Conservation (phyloP, 2,888 invertebrate species). For the Mantis religiosa region DNA sequence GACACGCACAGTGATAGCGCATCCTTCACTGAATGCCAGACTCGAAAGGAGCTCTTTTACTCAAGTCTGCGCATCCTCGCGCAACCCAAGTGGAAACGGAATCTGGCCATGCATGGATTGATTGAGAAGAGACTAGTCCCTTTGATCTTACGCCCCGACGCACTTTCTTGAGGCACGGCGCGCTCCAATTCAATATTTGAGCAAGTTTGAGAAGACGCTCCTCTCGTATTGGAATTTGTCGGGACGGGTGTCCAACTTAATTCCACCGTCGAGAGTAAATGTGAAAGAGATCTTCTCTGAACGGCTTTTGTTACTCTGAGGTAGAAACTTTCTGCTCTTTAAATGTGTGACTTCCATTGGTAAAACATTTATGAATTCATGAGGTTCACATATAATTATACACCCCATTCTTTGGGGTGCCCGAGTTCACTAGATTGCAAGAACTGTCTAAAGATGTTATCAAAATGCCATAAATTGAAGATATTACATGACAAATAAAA, state of each 20-base stretch:
- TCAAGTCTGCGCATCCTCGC: background rate
- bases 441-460: too few species aligned
- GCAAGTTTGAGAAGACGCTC: conserved; percentile 1
- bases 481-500: too few species aligned
- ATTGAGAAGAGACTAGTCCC: conserved; percentile 8
- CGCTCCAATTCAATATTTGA: conserved; percentile 25
- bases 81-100: conserved; percentile 21
- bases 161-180: conserved; percentile 14
- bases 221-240: background rate
- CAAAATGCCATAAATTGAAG: too few species aligned
- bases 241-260: background rate
- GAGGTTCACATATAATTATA: background rate
- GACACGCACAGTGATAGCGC: background rate
- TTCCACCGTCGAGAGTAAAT: background rate
- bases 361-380: background rate
- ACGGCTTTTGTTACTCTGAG: background rate
- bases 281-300: background rate
- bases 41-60: background rate
- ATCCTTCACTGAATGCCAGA: background rate
- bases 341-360: background rate
- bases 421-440: too few species aligned
- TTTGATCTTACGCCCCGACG: conserved; percentile 25
- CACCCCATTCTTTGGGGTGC: too few species aligned
- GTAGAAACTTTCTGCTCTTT: background rate
- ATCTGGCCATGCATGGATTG: conserved; percentile 23